A percentile compares a stretch with the other conserved stretches of the same genome.
These are phyloP conservation scores for Steinernema khuongi DNA, from an alignment of 1,140 invertebrate genomes.

Conservation along the genomic window DNA sequence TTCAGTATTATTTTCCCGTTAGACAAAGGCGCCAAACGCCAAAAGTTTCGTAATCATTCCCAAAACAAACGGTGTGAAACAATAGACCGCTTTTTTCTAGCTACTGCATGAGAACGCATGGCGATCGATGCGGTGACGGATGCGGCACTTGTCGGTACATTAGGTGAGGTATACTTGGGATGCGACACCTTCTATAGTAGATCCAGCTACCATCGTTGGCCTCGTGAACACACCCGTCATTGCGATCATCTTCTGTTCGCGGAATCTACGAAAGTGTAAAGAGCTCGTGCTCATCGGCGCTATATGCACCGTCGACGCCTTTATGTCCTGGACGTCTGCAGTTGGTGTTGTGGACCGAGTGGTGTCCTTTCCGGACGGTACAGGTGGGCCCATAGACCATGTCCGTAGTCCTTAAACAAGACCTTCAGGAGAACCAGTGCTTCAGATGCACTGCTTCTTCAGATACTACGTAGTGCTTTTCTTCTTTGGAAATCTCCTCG, in stretches of 20 bases:
- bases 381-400: too few species aligned
- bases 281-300: background rate
- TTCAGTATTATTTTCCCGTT: too few species aligned
- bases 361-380: background rate
- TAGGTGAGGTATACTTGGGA: background rate
- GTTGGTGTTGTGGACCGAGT: background rate
- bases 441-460: background rate
- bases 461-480: background rate
- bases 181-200: background rate
- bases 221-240: background rate
- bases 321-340: background rate
- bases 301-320: background rate
- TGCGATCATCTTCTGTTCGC: background rate
- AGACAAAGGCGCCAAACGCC: too few species aligned
- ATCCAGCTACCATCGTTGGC: background rate
- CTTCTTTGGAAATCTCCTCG: background rate
- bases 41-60: too few species aligned
- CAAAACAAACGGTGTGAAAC: too few species aligned
- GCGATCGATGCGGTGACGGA: too few species aligned
- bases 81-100: too few species aligned
- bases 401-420: too few species aligned
- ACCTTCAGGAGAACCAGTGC: background rate
- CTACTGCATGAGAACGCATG: too few species aligned
- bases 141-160: background rate
- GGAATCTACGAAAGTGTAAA: background rate